phyloP scores from a whole-genome alignment of 2,113 vertebrate species.

The Brachypteracias leptosomus region DNA sequence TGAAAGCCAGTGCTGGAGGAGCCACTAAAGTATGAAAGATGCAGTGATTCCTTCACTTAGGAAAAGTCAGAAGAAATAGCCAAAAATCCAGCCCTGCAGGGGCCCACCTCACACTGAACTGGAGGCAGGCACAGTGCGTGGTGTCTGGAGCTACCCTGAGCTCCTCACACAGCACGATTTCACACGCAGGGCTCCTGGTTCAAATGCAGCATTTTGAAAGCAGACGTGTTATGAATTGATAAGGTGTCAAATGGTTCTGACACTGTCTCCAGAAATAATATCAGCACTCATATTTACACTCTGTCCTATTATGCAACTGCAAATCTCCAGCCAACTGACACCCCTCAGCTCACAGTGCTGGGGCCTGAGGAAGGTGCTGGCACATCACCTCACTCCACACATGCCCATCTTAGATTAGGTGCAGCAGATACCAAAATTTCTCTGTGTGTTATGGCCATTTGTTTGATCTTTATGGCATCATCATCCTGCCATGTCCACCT shows the following conservation, averaged over 20 bases:
- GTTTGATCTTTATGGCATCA: neutral
- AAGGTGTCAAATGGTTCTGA: neutral
- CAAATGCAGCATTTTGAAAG: neutral
- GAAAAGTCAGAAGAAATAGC: neutral
- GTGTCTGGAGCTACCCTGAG: neutral
- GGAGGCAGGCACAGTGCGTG: rapidly evolving
- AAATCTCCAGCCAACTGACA: neutral
- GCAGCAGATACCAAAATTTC: neutral
- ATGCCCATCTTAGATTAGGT: neutral
- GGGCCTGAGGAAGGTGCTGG: neutral
- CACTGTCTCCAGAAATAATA: neutral
- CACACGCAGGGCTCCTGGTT: neutral
- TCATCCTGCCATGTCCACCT: neutral
- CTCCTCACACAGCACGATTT: rapidly evolving
- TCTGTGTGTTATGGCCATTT: neutral
- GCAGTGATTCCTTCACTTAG: neutral
- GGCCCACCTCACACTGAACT: neutral
- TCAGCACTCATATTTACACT: neutral
- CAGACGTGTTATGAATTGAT: neutral
- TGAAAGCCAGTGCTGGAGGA: neutral
- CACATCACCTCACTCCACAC: neutral
- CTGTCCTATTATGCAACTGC: neutral
- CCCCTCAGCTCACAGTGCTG: neutral
- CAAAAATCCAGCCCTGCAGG: rapidly evolving
- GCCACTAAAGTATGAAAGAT: neutral